These are phyloP conservation scores for Aleiodes leptofemur DNA, from an alignment of 2,888 invertebrate species.

Conservation along the genomic window DNA sequence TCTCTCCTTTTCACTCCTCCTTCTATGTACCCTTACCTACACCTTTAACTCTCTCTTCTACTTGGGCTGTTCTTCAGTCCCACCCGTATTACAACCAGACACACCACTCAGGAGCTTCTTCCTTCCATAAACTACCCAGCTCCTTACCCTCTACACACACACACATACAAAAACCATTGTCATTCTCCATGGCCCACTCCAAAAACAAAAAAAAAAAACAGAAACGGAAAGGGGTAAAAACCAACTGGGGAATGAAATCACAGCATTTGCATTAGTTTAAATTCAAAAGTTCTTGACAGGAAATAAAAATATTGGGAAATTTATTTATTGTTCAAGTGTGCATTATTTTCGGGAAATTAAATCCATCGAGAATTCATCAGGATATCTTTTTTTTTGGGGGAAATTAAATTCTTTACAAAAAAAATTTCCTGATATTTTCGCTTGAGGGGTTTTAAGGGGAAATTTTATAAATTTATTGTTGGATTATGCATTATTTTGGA, in stretches of 20 bases:
- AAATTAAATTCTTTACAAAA: no score
- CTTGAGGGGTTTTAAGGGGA: no score
- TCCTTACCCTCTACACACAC: slow-evolving; percentile 26
- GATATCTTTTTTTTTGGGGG: no score
- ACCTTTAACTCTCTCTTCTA: slow-evolving; percentile 9
- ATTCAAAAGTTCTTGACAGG: slow-evolving; percentile 6
- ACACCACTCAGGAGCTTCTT: slow-evolving; percentile 25
- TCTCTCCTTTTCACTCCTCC: slow-evolving; percentile 11
- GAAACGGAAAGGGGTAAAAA: not conserved
- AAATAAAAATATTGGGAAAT: not conserved
- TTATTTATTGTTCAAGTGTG: not conserved
- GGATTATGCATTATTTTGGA: no score
- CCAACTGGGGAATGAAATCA: not conserved
- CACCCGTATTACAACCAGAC: slow-evolving; percentile 14
- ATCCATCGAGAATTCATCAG: not conserved
- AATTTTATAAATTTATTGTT: no score
- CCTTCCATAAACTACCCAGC: slow-evolving; percentile 29
- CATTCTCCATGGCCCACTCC: slow-evolving; percentile 7
- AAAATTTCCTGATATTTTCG: no score
- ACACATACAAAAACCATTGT: slow-evolving; percentile 10
- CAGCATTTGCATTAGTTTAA: slow-evolving; percentile 8
- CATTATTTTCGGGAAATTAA: not conserved
- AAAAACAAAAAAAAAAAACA: not conserved
- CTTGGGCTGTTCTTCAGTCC: slow-evolving; percentile 1
- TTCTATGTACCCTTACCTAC: not conserved